Evolutionary conservation across 2,113 vertebrate species (phyloP), one percentile per base, ranked within the genome.

Genomic region (Carassius carassius): DNA sequence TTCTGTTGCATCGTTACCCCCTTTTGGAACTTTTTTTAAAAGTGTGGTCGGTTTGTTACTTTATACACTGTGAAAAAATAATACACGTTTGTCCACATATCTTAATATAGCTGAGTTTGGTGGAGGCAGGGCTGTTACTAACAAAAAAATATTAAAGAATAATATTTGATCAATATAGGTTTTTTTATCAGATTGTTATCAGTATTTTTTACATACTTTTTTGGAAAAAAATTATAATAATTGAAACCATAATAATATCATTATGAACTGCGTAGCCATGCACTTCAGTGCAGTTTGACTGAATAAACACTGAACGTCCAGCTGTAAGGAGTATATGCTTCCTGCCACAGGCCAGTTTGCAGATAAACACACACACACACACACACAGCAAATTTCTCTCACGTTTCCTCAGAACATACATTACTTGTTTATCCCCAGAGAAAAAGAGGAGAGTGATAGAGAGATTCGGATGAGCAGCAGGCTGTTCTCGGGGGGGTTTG

Each of bases 401-500:
- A 88, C 90, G 84, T 85, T 77, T 80, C 76, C 73, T 65, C 77
- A 25, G 44, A 87, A 23, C 78, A 84, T 83, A 84, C 69, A 84
- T 73, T 51, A 84, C 37, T 63, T 62, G 32, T 65, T 60, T 77
- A 17, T 70, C 83, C 62, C 63, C 54, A 35, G 62, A 77, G 62
- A 84, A 54, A 75, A 41, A 67, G 69, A 32, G 49, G 70, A 47
- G 82, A 60, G 77, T 41, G 84, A 72, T 56, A 51, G 72, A 83
- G 78, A 75, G 75, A 85, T 70, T 60, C 25, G 76, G 69, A 81
- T 88, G 90, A 92, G 90, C 89, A 91, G 89, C 89, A 83, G 81
- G 81, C 91, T 86, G 88, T 87, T 86, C 92, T 92, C 69, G 69
- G 54, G 89, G 87, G 90, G 89, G 73, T 84, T 94, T 92, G 90